Evolutionary conservation across 2,888 invertebrate species (phyloP).

Genomic region (Drosophila fungiperda): DNA sequence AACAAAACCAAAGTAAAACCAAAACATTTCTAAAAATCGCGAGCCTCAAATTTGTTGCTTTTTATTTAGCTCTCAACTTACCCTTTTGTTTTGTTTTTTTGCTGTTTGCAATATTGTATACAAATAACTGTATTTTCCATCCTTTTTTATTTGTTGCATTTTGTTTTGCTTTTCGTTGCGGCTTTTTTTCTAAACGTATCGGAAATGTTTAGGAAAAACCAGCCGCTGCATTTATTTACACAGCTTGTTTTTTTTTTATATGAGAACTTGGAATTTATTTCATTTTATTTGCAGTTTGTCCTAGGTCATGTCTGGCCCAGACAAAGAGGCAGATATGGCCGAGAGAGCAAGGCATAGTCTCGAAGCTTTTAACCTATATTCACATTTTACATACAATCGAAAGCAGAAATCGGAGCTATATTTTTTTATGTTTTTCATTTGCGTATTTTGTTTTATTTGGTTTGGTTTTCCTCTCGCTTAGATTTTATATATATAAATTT

Average conservation of each 20-base stretch:
- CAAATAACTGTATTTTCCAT: slow-evolving; percentile 42
- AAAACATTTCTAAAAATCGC: slow-evolving; percentile 75
- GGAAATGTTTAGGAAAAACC: slow-evolving; percentile 71
- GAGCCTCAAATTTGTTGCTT: slow-evolving; percentile 60
- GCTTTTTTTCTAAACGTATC: slow-evolving; percentile 63
- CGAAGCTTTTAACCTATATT: slow-evolving; percentile 75
- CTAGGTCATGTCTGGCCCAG: slow-evolving; percentile 74
- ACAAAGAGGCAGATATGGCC: background rate
- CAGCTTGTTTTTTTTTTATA: slow-evolving; percentile 25
- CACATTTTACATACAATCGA: slow-evolving; percentile 69
- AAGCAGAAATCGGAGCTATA: slow-evolving; percentile 36
- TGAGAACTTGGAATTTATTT: slow-evolving; percentile 39
- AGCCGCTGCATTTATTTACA: slow-evolving; percentile 47
- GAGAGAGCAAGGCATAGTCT: slow-evolving; percentile 23
- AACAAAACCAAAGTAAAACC: slow-evolving; percentile 35
- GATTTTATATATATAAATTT: slow-evolving; percentile 49
- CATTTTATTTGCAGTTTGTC: slow-evolving; percentile 63
- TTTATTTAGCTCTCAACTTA: slow-evolving; percentile 37
- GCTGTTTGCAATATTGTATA: slow-evolving; percentile 44
- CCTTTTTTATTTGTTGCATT: slow-evolving; percentile 41
- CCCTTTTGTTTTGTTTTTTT: slow-evolving; percentile 21
- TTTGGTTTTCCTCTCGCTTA: slow-evolving; percentile 49
- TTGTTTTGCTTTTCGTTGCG: slow-evolving; percentile 14
- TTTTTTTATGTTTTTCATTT: slow-evolving; percentile 39
- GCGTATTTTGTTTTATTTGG: slow-evolving; percentile 4